Conservation (phyloP, 1,140 invertebrate species). For the Drosophila cardini region DNA sequence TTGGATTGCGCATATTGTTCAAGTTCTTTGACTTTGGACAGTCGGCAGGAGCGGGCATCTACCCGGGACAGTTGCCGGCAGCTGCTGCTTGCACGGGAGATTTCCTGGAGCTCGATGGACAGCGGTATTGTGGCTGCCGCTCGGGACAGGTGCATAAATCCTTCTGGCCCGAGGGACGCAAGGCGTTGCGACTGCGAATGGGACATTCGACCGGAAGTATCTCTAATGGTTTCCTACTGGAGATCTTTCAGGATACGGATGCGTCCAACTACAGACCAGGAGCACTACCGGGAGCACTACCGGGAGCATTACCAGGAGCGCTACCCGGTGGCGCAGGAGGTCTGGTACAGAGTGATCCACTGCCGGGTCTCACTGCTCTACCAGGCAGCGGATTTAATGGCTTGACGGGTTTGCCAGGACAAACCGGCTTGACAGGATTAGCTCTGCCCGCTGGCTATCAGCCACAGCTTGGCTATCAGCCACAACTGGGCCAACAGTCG, state of each 20-base stretch:
- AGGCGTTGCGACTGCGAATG: slow-evolving; percentile 82
- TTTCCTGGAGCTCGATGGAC: slow-evolving; percentile 86
- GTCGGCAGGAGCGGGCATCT: slow-evolving; percentile 7
- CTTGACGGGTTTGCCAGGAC: slow-evolving; percentile 3
- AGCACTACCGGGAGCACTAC: background rate
- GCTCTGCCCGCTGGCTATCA: slow-evolving; percentile 2
- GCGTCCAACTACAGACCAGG: slow-evolving; percentile 61
- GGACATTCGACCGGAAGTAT: slow-evolving; percentile 53
- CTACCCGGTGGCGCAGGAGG: background rate
- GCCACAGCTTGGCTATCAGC: slow-evolving; percentile 20
- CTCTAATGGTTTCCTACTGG: slow-evolving; percentile 86
- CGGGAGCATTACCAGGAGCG: background rate
- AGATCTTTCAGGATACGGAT: slow-evolving; percentile 86
- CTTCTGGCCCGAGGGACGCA: slow-evolving; percentile 69
- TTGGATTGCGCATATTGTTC: slow-evolving; percentile 86
- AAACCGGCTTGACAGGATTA: background rate
- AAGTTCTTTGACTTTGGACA: slow-evolving; percentile 86
- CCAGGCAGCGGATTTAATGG: slow-evolving; percentile 22
- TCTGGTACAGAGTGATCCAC: background rate
- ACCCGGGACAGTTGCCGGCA: slow-evolving; percentile 23
- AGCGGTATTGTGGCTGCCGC: slow-evolving; percentile 86
- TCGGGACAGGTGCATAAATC: slow-evolving; percentile 85
- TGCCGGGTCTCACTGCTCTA: background rate
- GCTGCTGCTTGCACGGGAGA: slow-evolving; percentile 85
- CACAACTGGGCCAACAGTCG: slow-evolving; percentile 23